Evolutionary conservation across 2,888 invertebrate genomes (phyloP).

Genomic region (Agrotis puta): DNA sequence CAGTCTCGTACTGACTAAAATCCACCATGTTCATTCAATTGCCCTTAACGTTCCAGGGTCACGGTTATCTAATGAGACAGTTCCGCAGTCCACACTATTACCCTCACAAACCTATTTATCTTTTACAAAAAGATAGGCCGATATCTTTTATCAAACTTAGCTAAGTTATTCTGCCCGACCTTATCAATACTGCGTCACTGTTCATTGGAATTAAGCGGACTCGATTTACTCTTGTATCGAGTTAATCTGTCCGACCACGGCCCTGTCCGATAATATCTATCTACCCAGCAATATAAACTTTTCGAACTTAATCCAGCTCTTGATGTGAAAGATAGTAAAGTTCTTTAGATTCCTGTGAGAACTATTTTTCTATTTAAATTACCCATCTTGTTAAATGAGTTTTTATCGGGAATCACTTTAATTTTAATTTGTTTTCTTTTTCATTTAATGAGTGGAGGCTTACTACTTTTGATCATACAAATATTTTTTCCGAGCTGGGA

Average conservation of each 20-base stretch:
- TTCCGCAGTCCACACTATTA: no score
- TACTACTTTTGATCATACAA: no score
- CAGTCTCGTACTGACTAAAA: no score
- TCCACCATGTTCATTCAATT: no score
- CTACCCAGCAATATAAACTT: constrained; percentile 53
- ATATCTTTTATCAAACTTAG: not conserved
- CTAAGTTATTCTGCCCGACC: constrained; percentile 20
- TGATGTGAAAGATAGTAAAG: constrained; percentile 22
- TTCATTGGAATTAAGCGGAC: constrained; percentile 41
- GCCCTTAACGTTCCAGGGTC: no score
- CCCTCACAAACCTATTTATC: not conserved
- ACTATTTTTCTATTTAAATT: not conserved
- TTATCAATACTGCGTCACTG: constrained; percentile 34
- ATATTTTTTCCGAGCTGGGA: no score
- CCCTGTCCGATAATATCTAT: constrained; percentile 32
- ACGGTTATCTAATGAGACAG: no score
- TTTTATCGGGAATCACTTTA: no score
- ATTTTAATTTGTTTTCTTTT: no score
- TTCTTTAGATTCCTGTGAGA: constrained; percentile 2
- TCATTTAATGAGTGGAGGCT: no score
- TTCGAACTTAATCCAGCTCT: constrained; percentile 41
- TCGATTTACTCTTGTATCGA: constrained; percentile 48
- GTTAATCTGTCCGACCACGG: constrained; percentile 42
- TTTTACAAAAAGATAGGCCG: constrained; percentile 1
- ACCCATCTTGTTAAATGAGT: no score